Evolutionary conservation across 2,113 vertebrate genomes (phyloP).

Genomic region (Hassar affinis): DNA sequence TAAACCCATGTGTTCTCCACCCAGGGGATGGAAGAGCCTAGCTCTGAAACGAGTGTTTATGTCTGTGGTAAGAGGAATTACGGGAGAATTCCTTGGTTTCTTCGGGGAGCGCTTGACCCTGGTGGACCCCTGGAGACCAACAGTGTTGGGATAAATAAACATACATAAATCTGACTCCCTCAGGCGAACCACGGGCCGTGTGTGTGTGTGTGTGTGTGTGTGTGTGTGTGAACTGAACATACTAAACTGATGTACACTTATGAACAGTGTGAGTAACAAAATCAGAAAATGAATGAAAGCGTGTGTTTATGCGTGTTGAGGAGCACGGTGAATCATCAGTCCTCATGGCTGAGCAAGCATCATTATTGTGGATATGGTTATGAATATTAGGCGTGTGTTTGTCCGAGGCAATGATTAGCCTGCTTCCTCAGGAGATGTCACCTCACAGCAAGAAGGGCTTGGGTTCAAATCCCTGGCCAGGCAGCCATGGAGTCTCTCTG

Average conservation of each 20-base stretch:
- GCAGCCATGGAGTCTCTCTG: no score
- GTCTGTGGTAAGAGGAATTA: conserved; percentile 48
- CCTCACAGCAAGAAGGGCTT: no score
- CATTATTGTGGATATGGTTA: not conserved
- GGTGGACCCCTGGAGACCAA: conserved; percentile 35
- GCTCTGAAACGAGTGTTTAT: conserved; percentile 39
- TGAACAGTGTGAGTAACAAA: not conserved
- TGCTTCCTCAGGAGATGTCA: not conserved
- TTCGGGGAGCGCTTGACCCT: conserved; percentile 46
- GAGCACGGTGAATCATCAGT: not conserved
- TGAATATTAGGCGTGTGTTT: not conserved
- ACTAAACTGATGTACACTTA: not conserved
- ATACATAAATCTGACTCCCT: conserved; percentile 48
- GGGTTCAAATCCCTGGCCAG: no score
- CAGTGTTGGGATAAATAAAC: conserved; percentile 52
- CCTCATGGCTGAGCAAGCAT: no score
- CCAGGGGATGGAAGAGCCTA: conserved; percentile 2
- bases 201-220: conserved; percentile 24
- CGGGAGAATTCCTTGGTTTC: conserved; percentile 51
- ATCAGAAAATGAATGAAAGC: not conserved
- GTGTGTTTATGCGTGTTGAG: not conserved
- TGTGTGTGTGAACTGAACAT: conserved; percentile 9
- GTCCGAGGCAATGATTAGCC: not conserved
- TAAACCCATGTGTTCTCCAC: conserved; percentile 26
- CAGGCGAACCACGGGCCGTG: not conserved